These are phyloP conservation scores for Harpagoxenus sublaevis DNA, from an alignment of 2,888 invertebrate species.

Conservation along the genomic window DNA sequence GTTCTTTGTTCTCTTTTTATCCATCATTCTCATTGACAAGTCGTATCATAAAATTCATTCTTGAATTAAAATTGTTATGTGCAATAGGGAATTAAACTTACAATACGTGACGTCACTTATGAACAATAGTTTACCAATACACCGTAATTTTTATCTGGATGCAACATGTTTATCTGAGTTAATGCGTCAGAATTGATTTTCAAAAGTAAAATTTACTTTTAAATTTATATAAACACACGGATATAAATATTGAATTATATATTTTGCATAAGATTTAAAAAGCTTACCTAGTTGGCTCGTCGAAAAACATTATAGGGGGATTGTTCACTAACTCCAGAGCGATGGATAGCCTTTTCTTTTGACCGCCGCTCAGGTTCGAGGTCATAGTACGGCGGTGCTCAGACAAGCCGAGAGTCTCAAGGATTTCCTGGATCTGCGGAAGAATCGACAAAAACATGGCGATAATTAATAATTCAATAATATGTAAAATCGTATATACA, in stretches of 20 bases:
- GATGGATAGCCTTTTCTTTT: conserved; percentile 97
- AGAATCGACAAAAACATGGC: neutral
- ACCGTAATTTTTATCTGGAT: neutral
- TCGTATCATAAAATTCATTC: neutral
- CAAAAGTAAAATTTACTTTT: neutral
- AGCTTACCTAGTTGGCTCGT: conserved; percentile 94
- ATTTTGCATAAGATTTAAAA: neutral
- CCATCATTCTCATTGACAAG: neutral
- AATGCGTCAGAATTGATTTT: neutral
- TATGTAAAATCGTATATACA: neutral
- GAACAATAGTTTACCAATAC: neutral
- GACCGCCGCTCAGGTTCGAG: conserved; percentile 96
- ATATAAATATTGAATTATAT: neutral
- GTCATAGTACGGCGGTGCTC: conserved; percentile 97
- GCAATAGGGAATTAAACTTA: neutral
- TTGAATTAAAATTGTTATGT: neutral
- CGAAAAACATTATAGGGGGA: conserved; percentile 99
- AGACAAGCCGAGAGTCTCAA: conserved; percentile 94
- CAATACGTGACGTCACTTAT: neutral
- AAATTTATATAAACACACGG: neutral
- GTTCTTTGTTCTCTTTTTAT: neutral
- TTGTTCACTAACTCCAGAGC: conserved; percentile 98
- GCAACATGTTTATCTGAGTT: neutral
- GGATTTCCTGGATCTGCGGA: conserved; percentile 94
- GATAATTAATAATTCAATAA: neutral